Evolutionary conservation across 2,113 vertebrate species (phyloP).

Genomic region (Prietella phreatophila): DNA sequence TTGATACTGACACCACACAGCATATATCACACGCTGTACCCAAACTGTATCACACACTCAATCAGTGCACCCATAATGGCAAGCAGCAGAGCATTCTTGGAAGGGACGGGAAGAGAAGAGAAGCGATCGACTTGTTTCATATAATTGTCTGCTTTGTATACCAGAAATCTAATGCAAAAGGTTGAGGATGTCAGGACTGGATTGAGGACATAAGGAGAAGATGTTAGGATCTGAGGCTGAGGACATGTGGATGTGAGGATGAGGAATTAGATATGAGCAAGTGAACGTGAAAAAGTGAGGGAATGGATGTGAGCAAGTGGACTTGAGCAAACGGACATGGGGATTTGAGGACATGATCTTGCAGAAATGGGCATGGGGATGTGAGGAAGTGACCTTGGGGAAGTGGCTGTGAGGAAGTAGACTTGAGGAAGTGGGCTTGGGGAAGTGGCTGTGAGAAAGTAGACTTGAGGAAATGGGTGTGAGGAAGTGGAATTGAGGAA

Average conservation of each 20-base stretch:
- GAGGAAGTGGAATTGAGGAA: not conserved
- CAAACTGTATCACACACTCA: conserved; percentile 44
- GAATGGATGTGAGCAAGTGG: not conserved
- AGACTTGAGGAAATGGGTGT: not conserved
- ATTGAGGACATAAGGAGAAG: too few relatives aligned
- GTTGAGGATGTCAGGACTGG: not conserved
- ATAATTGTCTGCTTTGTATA: not conserved
- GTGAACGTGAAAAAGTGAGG: not conserved
- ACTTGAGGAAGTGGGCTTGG: not conserved
- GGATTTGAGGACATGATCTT: not conserved
- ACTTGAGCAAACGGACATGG: not conserved
- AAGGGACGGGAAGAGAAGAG: not conserved
- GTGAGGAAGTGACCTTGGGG: not conserved
- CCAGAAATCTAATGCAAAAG: not conserved
- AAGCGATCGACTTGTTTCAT: not conserved
- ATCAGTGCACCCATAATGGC: not conserved
- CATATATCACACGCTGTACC: conserved; percentile 45
- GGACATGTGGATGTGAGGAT: not conserved
- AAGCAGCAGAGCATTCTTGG: not conserved
- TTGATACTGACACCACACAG: conserved; percentile 58
- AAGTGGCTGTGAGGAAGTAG: not conserved
- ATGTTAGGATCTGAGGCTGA: not conserved
- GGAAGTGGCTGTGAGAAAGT: not conserved
- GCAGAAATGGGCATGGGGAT: not conserved
- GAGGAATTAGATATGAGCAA: not conserved